A percentile compares a stretch with the other conserved stretches of the same genome.
Evolutionary conservation across 2,888 invertebrate genomes (phyloP).

Genomic region (Hylaea fasciaria): DNA sequence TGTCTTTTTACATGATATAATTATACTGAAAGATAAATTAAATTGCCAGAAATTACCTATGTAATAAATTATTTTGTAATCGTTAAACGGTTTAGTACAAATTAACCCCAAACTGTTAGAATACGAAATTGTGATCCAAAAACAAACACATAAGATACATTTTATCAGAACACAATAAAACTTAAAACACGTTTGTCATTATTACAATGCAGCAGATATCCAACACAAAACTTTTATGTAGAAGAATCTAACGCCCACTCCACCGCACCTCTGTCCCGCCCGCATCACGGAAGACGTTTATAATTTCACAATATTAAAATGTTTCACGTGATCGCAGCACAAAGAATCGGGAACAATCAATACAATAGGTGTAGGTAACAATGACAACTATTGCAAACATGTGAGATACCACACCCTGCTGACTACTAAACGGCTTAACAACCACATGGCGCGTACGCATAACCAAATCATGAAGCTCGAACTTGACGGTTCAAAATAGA

Average conservation of each 20-base stretch:
- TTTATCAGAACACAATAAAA: too few relatives aligned
- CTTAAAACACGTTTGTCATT: too few relatives aligned
- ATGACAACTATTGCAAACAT: conserved; percentile 83
- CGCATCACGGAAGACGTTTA: conserved; percentile 80
- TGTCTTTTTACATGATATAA: too few relatives aligned
- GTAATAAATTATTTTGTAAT: too few relatives aligned
- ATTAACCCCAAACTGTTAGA: too few relatives aligned
- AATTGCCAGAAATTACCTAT: too few relatives aligned
- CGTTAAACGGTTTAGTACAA: too few relatives aligned
- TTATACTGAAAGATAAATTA: too few relatives aligned
- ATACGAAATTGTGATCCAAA: too few relatives aligned
- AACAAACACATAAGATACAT: too few relatives aligned
- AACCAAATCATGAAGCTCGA: conserved; percentile 23
- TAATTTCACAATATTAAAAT: conserved; percentile 85
- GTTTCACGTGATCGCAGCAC: conserved; percentile 81
- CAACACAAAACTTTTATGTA: background rate
- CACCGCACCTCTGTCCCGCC: conserved; percentile 40
- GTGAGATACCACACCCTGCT: conserved; percentile 66
- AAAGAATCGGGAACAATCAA: conserved; percentile 72
- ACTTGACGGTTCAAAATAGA: conserved; percentile 20
- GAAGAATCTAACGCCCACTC: conserved; percentile 35
- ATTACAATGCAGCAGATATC: background rate
- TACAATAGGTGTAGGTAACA: conserved; percentile 83
- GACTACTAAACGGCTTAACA: conserved; percentile 46
- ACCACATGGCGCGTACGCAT: conserved; percentile 12